Percentiles rank a stretch among this genome's conserved stretches.
phyloP scores from a whole-genome alignment of 2,797 vertebrate species.

The Phataginus tricuspis region DNA sequence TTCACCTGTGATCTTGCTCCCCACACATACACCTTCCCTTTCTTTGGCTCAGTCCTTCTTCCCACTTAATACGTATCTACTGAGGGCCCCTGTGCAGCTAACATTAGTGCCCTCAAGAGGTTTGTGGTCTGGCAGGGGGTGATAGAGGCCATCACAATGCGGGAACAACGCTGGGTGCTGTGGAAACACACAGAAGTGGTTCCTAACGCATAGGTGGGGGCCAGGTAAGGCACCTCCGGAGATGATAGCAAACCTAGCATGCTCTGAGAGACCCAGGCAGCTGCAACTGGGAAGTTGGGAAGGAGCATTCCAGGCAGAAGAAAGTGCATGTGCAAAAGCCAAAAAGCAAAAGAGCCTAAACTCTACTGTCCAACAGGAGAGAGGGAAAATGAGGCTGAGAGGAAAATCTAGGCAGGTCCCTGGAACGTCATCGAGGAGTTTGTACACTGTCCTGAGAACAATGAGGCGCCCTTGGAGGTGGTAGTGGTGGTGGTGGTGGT shows the following conservation, averaged over 20 bases:
- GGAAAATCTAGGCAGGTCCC: not conserved
- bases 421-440: not conserved
- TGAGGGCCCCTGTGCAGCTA: not conserved
- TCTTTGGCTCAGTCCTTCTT: not conserved
- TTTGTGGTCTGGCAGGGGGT: not conserved
- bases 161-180: not conserved
- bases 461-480: not conserved
- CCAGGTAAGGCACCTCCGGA: not conserved
- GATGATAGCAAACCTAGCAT: not conserved
- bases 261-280: not conserved
- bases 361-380: not conserved
- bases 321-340: not conserved
- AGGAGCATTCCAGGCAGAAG: not conserved
- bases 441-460: not conserved
- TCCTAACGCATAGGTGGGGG: slow-evolving; percentile 61
- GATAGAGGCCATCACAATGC: not conserved
- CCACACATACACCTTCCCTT: not conserved
- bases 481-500: not conserved
- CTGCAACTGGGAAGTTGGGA: not conserved
- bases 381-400: not conserved
- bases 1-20: not conserved
- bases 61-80: not conserved
- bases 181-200: slow-evolving; percentile 68
- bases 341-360: not conserved
- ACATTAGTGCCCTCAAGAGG: not conserved